A percentile compares a stretch with the other conserved stretches of the same genome.
These are phyloP conservation scores for Lysiphlebus fabarum DNA, from an alignment of 1,140 invertebrate genomes.

Conservation along the genomic window DNA sequence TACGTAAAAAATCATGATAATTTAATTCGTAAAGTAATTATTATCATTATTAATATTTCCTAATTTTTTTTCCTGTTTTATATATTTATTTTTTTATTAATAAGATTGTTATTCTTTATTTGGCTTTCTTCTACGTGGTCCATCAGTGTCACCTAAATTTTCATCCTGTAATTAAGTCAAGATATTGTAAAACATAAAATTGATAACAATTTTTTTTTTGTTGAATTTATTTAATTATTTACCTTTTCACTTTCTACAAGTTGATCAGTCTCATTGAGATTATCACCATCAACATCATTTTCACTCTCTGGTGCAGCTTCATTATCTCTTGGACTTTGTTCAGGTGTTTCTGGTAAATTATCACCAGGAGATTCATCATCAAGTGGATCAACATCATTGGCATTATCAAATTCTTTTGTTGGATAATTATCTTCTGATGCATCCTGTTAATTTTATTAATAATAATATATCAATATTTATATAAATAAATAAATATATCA, in stretches of 20 bases:
- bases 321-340: slow-evolving; percentile 31
- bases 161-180: too few species aligned
- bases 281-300: slow-evolving; percentile 49
- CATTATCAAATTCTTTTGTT: slow-evolving; percentile 25
- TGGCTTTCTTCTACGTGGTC: slow-evolving; percentile 52
- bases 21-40: too few species aligned
- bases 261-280: slow-evolving; percentile 51
- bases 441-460: slow-evolving; percentile 15
- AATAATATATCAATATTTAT: too few species aligned
- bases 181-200: too few species aligned
- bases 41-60: too few species aligned
- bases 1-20: too few species aligned
- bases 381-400: slow-evolving; percentile 8
- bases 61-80: too few species aligned
- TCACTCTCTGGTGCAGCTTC: slow-evolving; percentile 30
- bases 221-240: slow-evolving; percentile 5
- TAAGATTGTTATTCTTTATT: slow-evolving; percentile 42
- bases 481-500: too few species aligned
- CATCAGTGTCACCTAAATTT: slow-evolving; percentile 34
- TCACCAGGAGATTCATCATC: slow-evolving; percentile 29
- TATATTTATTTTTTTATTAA: neutral
- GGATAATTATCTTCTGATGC: slow-evolving; percentile 35
- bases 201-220: too few species aligned
- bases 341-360: neutral
- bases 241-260: slow-evolving; percentile 40